Percentiles rank a stretch among this genome's conserved stretches.
Conservation (phyloP, 1,140 invertebrate species). For the Anastrepha obliqua region DNA sequence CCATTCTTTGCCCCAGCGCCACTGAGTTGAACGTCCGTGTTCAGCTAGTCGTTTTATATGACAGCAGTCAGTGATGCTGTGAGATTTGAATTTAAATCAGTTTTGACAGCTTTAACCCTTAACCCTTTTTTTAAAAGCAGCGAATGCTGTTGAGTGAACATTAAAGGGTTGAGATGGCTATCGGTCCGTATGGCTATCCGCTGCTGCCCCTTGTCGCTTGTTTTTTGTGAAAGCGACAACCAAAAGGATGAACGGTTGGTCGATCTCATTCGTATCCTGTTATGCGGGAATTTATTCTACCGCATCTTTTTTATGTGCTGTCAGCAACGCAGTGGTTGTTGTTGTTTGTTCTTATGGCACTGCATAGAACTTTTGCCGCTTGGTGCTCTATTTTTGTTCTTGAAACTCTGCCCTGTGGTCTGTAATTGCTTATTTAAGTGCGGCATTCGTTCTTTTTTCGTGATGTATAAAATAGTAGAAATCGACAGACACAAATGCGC, state of each 20-base stretch:
- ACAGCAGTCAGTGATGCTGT: not conserved
- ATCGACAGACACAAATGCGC: conserved; percentile 37
- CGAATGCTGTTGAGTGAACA: conserved; percentile 7
- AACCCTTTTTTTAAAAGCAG: conserved; percentile 37
- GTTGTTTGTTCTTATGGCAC: not conserved
- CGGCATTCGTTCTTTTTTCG: conserved; percentile 30
- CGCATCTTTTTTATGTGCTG: conserved; percentile 3
- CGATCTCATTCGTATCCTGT: not conserved
- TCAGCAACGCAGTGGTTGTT: not conserved
- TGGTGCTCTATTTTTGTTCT: not conserved
- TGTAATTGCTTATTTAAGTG: conserved; percentile 56
- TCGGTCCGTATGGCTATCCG: not conserved
- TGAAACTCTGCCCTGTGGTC: conserved; percentile 30
- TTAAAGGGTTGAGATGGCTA: conserved; percentile 1
- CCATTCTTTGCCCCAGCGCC: not conserved
- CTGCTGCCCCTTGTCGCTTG: conserved; percentile 22
- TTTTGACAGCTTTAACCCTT: conserved; percentile 53
- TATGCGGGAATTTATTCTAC: conserved; percentile 38
- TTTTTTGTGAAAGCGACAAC: not conserved
- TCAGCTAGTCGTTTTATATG: conserved; percentile 24
- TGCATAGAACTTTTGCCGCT: not conserved
- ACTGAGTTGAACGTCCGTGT: conserved; percentile 29
- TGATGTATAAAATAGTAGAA: conserved; percentile 16
- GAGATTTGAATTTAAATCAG: conserved; percentile 51
- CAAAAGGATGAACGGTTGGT: not conserved